These are phyloP conservation scores for Fistularia tabacaria DNA, from an alignment of 2,797 vertebrate genomes.

Conservation along the genomic window DNA sequence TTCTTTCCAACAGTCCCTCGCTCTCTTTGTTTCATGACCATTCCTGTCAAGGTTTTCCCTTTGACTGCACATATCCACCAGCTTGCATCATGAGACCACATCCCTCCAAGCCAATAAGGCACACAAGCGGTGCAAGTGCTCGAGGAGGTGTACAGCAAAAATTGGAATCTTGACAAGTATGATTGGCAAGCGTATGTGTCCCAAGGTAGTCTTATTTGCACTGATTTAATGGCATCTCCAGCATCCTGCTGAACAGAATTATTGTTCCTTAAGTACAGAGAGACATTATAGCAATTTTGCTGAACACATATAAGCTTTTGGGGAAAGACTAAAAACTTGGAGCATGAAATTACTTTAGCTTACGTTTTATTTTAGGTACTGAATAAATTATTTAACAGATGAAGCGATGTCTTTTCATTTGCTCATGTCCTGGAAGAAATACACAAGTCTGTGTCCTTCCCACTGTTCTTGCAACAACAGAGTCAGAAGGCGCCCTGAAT, in stretches of 20 bases:
- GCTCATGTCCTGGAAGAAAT: slow-evolving; percentile 59
- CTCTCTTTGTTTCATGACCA: slow-evolving; percentile 37
- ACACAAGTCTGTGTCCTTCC: slow-evolving; percentile 32
- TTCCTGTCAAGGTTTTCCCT: slow-evolving; percentile 64
- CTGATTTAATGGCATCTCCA: slow-evolving; percentile 67
- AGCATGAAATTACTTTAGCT: slow-evolving; percentile 58
- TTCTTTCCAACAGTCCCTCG: not conserved
- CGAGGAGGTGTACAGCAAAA: slow-evolving; percentile 61
- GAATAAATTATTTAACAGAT: slow-evolving; percentile 70
- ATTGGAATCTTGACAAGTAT: slow-evolving; percentile 76
- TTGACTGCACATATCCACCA: slow-evolving; percentile 71
- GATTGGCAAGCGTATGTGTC: slow-evolving; percentile 72
- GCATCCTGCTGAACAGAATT: slow-evolving; percentile 55
- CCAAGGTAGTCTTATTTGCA: slow-evolving; percentile 70
- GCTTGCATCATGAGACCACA: slow-evolving; percentile 65
- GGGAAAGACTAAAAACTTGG: slow-evolving; percentile 60
- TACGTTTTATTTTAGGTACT: slow-evolving; percentile 60
- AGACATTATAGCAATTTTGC: slow-evolving; percentile 56
- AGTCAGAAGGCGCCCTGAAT: slow-evolving; percentile 39
- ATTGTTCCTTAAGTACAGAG: slow-evolving; percentile 65
- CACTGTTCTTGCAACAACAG: slow-evolving; percentile 16
- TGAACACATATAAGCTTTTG: slow-evolving; percentile 66
- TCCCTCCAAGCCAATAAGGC: slow-evolving; percentile 63
- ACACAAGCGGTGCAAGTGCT: slow-evolving; percentile 45
- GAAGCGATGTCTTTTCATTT: slow-evolving; percentile 57